phyloP scores from a whole-genome alignment of 2,797 vertebrate species.

The Dendrocincla tyrannina region DNA sequence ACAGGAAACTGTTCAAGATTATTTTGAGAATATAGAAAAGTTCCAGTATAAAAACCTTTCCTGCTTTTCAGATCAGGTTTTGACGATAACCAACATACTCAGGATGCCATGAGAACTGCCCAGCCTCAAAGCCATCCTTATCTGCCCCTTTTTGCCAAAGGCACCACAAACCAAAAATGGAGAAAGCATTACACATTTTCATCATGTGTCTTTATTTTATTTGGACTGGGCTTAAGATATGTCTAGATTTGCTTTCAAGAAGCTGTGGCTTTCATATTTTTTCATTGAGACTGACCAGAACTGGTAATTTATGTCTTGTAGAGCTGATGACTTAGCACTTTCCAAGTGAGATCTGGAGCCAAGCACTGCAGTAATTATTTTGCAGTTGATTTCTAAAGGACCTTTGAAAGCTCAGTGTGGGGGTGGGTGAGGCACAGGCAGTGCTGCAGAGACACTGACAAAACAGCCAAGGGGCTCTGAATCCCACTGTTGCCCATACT shows the following conservation, averaged over 20 bases:
- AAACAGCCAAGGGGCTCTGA: background rate
- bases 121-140: background rate
- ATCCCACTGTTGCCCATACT: background rate
- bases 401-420: background rate
- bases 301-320: background rate
- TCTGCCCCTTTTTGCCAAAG: background rate
- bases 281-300: background rate
- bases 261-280: constrained; percentile 4
- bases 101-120: background rate
- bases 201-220: background rate
- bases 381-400: background rate
- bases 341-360: background rate
- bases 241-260: background rate
- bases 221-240: background rate
- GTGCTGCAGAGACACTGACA: background rate
- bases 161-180: background rate
- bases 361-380: constrained; percentile 6
- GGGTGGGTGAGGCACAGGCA: background rate
- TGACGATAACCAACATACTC: background rate
- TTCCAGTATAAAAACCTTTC: background rate
- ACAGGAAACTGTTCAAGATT: background rate
- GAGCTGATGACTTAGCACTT: constrained; percentile 35
- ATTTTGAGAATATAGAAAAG: background rate
- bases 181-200: background rate
- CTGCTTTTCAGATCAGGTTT: background rate